Evolutionary conservation across 2,888 invertebrate genomes (phyloP).

Genomic region (Tuberolachnus salignus): DNA sequence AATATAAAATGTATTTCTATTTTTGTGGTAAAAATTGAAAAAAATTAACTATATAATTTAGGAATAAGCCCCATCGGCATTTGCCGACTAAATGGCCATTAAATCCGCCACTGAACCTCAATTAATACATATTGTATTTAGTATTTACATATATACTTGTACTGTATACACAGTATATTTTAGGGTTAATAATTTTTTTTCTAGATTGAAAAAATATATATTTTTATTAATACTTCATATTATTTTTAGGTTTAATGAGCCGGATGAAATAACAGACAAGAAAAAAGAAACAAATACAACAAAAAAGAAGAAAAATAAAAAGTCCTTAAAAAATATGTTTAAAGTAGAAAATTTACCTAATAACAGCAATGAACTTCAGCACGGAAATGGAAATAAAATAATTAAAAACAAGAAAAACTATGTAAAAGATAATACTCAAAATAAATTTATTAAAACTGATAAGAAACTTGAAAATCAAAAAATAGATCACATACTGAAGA

Average conservation of each 20-base stretch:
- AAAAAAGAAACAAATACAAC: constrained; percentile 2
- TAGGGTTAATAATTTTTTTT: too few species aligned
- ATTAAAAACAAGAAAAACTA: too few species aligned
- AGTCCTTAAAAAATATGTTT: constrained; percentile 16
- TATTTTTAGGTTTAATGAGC: constrained; percentile 1
- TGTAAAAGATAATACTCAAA: constrained; percentile 11
- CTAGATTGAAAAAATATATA: too few species aligned
- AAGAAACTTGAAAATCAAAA: neutral
- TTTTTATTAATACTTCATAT: neutral
- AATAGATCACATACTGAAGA: neutral
- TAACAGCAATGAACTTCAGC: constrained; percentile 10
- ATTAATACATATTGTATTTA: neutral
- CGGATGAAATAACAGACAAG: constrained; percentile 38
- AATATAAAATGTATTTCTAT: too few species aligned
- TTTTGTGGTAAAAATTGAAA: too few species aligned
- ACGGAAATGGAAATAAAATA: neutral
- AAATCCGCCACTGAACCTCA: too few species aligned
- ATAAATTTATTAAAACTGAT: neutral
- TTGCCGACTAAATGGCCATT: too few species aligned
- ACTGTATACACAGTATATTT: too few species aligned
- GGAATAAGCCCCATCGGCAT: too few species aligned
- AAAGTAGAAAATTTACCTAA: constrained; percentile 18
- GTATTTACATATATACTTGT: too few species aligned
- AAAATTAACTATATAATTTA: too few species aligned
- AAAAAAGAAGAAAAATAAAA: constrained; percentile 47